Percentiles rank a stretch among this genome's conserved stretches.
Conservation (phyloP, 2,888 invertebrate species). For the Opisthograptis luteolata region DNA sequence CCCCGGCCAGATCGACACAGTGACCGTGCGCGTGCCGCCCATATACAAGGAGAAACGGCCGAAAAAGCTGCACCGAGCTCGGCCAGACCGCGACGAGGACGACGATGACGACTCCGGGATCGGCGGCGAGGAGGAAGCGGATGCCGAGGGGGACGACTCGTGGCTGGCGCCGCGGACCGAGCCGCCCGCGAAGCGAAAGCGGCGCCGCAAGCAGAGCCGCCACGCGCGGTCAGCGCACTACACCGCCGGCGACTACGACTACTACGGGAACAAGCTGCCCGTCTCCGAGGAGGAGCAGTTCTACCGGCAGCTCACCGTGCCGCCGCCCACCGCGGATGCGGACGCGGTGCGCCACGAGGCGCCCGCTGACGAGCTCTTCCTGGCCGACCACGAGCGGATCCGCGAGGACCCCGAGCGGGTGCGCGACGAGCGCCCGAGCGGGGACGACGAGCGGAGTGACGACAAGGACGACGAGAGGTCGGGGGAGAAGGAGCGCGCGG, state of each 20-base stretch:
- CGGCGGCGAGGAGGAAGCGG: constrained; percentile 39
- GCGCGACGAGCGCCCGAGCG: constrained; percentile 36
- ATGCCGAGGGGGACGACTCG: constrained; percentile 61
- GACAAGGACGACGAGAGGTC: constrained; percentile 43
- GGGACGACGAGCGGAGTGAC: constrained; percentile 40
- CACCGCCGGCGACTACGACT: constrained; percentile 67
- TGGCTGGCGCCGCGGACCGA: constrained; percentile 54
- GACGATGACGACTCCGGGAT: constrained; percentile 34
- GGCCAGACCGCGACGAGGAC: constrained; percentile 57
- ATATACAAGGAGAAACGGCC: constrained; percentile 76
- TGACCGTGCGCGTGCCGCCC: constrained; percentile 79
- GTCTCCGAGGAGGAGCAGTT: constrained; percentile 69
- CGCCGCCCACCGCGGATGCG: constrained; percentile 66
- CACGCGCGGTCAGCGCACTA: constrained; percentile 56
- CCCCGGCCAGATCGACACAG: constrained; percentile 78
- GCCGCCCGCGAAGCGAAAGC: constrained; percentile 53
- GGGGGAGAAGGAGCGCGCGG: constrained; percentile 47
- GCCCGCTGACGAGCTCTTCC: constrained; percentile 50
- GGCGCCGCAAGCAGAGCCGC: constrained; percentile 62
- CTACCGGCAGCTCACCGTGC: constrained; percentile 58
- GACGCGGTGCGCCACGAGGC: constrained; percentile 63
- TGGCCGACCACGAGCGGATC: constrained; percentile 66
- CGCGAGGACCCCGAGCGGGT: constrained; percentile 56
- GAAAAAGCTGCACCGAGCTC: constrained; percentile 68
- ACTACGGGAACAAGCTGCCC: constrained; percentile 65